Evolutionary conservation across 2,888 invertebrate genomes (phyloP).

Genomic region (Drosophila barbarae): DNA sequence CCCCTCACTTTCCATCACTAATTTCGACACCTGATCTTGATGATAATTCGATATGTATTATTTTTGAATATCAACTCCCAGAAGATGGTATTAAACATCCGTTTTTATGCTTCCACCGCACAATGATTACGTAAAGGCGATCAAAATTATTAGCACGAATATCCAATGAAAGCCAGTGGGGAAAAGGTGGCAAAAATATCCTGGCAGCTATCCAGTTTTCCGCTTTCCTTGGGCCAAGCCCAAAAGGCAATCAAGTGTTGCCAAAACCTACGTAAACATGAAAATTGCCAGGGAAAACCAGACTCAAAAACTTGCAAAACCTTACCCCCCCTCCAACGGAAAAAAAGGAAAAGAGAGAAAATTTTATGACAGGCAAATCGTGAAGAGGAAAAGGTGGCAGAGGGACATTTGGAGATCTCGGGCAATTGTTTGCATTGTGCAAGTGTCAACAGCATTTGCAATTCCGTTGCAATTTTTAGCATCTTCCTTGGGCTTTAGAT

Average conservation of each 20-base stretch:
- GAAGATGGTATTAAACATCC: neutral
- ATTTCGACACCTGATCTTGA: neutral
- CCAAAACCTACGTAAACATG: conserved; percentile 67
- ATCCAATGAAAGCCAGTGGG: neutral
- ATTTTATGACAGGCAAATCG: conserved; percentile 27
- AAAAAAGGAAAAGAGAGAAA: conserved; percentile 1
- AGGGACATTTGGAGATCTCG: conserved; percentile 43
- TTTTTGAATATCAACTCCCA: conserved; percentile 1
- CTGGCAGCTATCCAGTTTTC: conserved; percentile 27
- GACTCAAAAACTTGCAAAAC: conserved; percentile 36
- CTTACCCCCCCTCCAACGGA: neutral
- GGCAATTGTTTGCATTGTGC: conserved; percentile 70
- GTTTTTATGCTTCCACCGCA: neutral
- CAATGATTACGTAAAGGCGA: conserved; percentile 17
- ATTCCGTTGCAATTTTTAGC: conserved; percentile 69
- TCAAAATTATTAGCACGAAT: conserved; percentile 17
- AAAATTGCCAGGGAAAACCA: conserved; percentile 55
- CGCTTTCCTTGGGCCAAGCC: conserved; percentile 42
- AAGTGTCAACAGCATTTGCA: conserved; percentile 73
- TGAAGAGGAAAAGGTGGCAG: conserved; percentile 9
- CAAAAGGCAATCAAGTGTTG: conserved; percentile 71
- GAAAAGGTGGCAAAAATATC: conserved; percentile 8
- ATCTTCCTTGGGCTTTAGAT: conserved; percentile 55
- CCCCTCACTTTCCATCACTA: too few relatives aligned
- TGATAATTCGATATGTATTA: conserved; percentile 1